Base-by-base conservation (phyloP, 2,888 invertebrate genomes). In the Gastrophysa polygoni region DNA sequence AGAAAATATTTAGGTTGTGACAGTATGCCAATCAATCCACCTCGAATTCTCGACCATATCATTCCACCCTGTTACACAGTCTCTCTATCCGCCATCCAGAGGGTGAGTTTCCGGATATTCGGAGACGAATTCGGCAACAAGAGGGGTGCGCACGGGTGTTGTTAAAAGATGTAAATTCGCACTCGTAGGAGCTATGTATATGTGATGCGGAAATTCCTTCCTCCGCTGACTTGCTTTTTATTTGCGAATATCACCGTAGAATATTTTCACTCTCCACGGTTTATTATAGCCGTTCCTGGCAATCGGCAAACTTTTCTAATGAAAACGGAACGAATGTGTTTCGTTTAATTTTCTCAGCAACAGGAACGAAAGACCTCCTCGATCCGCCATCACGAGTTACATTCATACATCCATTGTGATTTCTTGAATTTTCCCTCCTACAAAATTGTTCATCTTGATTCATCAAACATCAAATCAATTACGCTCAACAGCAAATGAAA, bases 81-180 rank as follows among this genome's bases (percentile, higher is more conserved):
- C n/a, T 38, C 38, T 14, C 6, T 14, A n/a, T 38, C 14, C 38
- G 14, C 6, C 38, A n/a, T 38, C 14, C 38, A 38, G 38, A 14
- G 14, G 14, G 38, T 38, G 38, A 38, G 14, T 38, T 38, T 38
- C 38, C 38, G 34, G 24, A 24, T 24, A 24, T 24, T 24, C 24
- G 24, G 38, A 17, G 49, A 49, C 49, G 49, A 49, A 48, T 29
- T 43, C 21, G 57, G 29, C 57, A 57, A 32, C 29, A 29, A 16
- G 47, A 20, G 21, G 57, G 49, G 48, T 32, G 49, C 48, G 21
- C 14, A 56, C 56, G 14, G n/a, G 46, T 56, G 57, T 49, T 49
- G 57, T 57, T 49, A 57, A 38, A 57, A 57, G 24, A 57, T 57
- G 57, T 57, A 57, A 57, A 57, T 57, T 57, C 24, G 10, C 4